Conservation (phyloP, 2,888 invertebrate genomes). For the Pegoplata infirma region DNA sequence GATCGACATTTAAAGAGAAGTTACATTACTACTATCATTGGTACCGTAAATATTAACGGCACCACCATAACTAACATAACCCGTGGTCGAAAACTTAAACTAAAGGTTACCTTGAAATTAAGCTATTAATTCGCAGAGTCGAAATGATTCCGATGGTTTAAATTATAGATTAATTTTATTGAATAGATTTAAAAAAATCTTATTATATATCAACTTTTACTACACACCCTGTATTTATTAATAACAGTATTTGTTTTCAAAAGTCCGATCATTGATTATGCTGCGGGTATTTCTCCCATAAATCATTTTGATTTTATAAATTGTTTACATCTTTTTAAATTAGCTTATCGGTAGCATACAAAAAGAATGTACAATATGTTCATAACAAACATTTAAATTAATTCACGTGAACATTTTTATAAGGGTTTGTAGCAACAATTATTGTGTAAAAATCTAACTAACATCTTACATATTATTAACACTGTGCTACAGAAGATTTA, state of each 20-base stretch:
- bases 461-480: not conserved
- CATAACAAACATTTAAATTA: not conserved
- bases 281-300: slow-evolving; percentile 5
- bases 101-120: too few relatives aligned
- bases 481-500: too few relatives aligned
- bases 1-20: too few relatives aligned
- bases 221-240: not conserved
- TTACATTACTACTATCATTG: too few relatives aligned
- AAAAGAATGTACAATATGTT: not conserved
- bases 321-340: not conserved
- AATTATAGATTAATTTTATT: too few relatives aligned
- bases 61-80: too few relatives aligned
- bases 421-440: not conserved
- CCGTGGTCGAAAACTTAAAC: too few relatives aligned
- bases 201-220: too few relatives aligned
- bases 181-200: too few relatives aligned
- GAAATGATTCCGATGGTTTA: too few relatives aligned
- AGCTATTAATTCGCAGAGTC: too few relatives aligned
- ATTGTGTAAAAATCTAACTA: not conserved
- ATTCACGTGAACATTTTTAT: not conserved
- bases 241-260: not conserved
- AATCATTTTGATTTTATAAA: slow-evolving; percentile 16
- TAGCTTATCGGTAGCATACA: not conserved
- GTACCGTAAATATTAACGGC: too few relatives aligned
- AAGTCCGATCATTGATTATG: not conserved